Percentiles rank a stretch among this genome's conserved stretches.
These are phyloP conservation scores for Muraenolepis orangiensis DNA, from an alignment of 2,797 vertebrate species.

Conservation along the genomic window DNA sequence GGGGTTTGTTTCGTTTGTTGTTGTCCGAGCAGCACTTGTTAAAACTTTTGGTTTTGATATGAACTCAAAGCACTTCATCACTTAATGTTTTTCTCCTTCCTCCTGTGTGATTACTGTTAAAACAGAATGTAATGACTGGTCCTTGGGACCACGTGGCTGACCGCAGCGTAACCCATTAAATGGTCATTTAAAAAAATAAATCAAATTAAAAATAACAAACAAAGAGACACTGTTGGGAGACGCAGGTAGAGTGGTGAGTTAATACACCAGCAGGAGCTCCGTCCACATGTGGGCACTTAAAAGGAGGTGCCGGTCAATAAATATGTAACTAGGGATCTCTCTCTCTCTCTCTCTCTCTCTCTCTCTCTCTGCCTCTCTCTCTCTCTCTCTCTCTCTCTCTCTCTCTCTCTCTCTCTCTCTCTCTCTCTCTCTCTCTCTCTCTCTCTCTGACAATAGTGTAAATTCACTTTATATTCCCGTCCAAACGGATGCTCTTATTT, in stretches of 20 bases:
- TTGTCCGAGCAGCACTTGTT: slow-evolving; percentile 77
- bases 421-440: too few species aligned
- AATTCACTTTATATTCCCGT: slow-evolving; percentile 20
- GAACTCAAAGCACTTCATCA: slow-evolving; percentile 75
- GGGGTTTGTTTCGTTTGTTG: too few species aligned
- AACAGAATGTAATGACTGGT: slow-evolving; percentile 58
- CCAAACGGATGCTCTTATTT: slow-evolving; percentile 24
- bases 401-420: too few species aligned
- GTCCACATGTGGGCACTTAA: slow-evolving; percentile 44
- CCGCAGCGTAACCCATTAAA: slow-evolving; percentile 30
- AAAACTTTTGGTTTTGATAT: slow-evolving; percentile 59
- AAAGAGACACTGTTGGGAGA: background rate
- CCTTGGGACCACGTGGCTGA: slow-evolving; percentile 38
- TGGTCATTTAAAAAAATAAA: slow-evolving; percentile 30
- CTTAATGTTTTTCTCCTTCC: slow-evolving; percentile 41
- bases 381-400: too few species aligned
- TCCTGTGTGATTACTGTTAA: slow-evolving; percentile 60
- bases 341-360: slow-evolving; percentile 22
- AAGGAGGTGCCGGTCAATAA: slow-evolving; percentile 59
- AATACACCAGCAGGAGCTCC: slow-evolving; percentile 35
- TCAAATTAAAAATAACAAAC: background rate
- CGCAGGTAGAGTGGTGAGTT: slow-evolving; percentile 27
- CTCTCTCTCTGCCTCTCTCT: slow-evolving; percentile 24
- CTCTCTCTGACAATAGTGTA: slow-evolving; percentile 10
- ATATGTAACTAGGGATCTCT: slow-evolving; percentile 28